phyloP scores from a whole-genome alignment of 2,797 vertebrate genomes.

The Uromys caudimaculatus region DNA sequence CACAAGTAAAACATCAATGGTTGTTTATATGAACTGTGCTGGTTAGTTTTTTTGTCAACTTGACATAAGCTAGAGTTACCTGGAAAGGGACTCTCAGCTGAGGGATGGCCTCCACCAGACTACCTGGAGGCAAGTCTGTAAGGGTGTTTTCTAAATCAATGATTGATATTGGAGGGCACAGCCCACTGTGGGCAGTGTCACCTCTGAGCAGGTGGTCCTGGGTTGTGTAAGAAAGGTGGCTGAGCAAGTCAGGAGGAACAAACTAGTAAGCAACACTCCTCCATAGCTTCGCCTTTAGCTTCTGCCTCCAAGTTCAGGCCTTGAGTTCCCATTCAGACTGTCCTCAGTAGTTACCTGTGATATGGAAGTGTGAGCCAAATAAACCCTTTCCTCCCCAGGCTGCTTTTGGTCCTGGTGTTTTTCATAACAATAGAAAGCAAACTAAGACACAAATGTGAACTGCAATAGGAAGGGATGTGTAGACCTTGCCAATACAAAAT shows the following conservation, averaged over 20 bases:
- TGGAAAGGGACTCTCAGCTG: not conserved
- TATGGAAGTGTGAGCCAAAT: not conserved
- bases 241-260: not conserved
- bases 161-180: not conserved
- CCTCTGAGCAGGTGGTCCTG: not conserved
- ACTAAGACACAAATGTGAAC: not conserved
- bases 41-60: not conserved
- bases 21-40: not conserved
- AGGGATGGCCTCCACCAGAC: not conserved
- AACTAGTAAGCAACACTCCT: not conserved
- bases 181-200: not conserved
- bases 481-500: not conserved
- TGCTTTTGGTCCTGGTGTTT: not conserved
- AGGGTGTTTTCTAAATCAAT: not conserved
- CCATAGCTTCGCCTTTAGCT: not conserved
- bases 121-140: not conserved
- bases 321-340: not conserved
- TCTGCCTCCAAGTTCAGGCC: not conserved
- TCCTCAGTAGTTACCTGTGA: not conserved
- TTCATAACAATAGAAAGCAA: not conserved
- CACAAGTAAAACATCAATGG: not conserved
- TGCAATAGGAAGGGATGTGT: not conserved
- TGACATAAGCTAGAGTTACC: not conserved
- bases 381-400: not conserved
- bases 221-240: not conserved